Evolutionary conservation across 2,888 invertebrate genomes (phyloP), one percentile per base, ranked within the genome.

Genomic region (Alloscopus bannaensis): DNA sequence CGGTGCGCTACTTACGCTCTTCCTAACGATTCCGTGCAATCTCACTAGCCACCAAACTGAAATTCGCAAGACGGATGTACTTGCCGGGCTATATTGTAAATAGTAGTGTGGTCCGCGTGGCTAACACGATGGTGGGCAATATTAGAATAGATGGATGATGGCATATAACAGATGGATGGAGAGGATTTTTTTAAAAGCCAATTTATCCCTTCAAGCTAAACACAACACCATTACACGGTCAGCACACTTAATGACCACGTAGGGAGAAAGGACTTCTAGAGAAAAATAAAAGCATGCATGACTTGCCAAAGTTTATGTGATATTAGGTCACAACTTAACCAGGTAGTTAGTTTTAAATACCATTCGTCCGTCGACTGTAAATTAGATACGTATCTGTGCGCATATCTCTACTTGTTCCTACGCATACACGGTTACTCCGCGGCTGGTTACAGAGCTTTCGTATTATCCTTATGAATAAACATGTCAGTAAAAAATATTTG

Each of bases 61-160:
- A 76, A 76, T 68, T 76, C 62, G 76, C 76, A 76, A 76, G 68
- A 76, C 76, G 76, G 76, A 76, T 76, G 76, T 76, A 76, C 76
- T 76, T 76, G 68, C 68, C 68, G 75, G 66, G 66, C 57, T 65
- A 55, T 66, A 42, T 57, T 57, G 16, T 57, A 20, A 36, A 8
- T 45, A n/a, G 69, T 28, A 40, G 55, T 55, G 68, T 68, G 52
- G 40, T 69, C 50, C 20, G 50, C 22, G 47, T 55, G 26, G 26
- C 3, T 6, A 26, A 26, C 52, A 4, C 20, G 4, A 52, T 2
- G 20, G 16, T 6, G 11, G 16, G 59, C 31, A 62, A 75, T 75
- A 66, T 59, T 68, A 72, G 65, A 47, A 73, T 73, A 73, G 73
- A 73, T 73, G 73, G 76, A 76, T 76, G 76, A 76, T 76, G 68